Evolutionary conservation across 2,797 vertebrate genomes (phyloP).

Genomic region (Micromesistius poutassou): DNA sequence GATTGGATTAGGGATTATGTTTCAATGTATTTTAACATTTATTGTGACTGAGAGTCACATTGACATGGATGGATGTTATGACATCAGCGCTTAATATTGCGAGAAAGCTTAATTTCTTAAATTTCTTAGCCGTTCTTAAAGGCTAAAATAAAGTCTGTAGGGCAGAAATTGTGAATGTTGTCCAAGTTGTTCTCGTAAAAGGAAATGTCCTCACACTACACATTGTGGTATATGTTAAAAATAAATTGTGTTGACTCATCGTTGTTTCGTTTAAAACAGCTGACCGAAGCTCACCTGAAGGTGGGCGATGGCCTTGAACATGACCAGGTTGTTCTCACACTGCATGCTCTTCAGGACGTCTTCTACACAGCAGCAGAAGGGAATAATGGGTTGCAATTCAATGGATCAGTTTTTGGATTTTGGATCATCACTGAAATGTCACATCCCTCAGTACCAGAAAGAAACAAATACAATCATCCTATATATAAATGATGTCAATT

Average conservation of each 20-base stretch:
- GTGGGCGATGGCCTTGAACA: conserved; percentile 81
- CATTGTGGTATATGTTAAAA: not conserved
- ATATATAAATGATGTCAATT: not conserved
- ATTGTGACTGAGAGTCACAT: not conserved
- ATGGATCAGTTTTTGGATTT: too few relatives aligned
- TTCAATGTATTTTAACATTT: not conserved
- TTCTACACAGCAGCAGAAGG: conserved; percentile 60
- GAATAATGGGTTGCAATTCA: not conserved
- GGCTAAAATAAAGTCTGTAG: not conserved
- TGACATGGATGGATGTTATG: not conserved
- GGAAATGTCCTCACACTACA: not conserved
- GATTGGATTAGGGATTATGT: not conserved
- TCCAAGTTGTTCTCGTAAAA: not conserved
- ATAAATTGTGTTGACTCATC: not conserved
- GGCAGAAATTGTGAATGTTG: not conserved
- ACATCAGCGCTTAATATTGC: not conserved
- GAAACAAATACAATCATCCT: not conserved
- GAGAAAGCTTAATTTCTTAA: not conserved
- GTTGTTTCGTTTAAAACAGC: not conserved
- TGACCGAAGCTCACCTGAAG: conserved; percentile 77
- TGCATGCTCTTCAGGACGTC: conserved; percentile 79
- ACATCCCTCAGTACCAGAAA: not conserved
- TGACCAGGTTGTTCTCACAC: conserved; percentile 78
- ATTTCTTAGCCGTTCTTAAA: not conserved
- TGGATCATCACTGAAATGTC: not conserved